Conservation (phyloP, 2,888 invertebrate genomes). For the Parascotia fuliginaria region DNA sequence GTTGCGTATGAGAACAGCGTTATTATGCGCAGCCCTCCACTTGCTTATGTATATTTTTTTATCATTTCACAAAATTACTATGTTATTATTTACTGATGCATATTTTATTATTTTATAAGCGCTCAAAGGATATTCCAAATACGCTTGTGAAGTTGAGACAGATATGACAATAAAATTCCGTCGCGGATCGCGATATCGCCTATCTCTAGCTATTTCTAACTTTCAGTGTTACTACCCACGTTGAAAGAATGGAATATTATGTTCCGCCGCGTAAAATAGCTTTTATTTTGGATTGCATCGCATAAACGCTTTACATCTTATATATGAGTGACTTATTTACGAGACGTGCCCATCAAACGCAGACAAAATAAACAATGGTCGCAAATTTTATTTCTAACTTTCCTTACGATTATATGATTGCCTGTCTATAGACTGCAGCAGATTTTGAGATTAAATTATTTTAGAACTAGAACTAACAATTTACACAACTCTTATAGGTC, state of each 20-base stretch:
- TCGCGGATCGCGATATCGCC: constrained; percentile 44
- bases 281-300: constrained; percentile 19
- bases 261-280: constrained; percentile 8
- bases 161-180: constrained; percentile 46
- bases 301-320: constrained; percentile 5
- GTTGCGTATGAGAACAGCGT: constrained; percentile 10
- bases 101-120: constrained; percentile 35
- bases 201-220: constrained; percentile 41
- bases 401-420: too few relatives aligned
- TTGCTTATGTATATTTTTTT: constrained; percentile 25
- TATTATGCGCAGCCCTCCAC: constrained; percentile 8
- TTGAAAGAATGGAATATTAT: constrained; percentile 44
- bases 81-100: constrained; percentile 26
- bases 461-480: too few relatives aligned
- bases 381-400: too few relatives aligned
- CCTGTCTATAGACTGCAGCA: too few relatives aligned
- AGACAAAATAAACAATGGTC: constrained; percentile 13
- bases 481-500: too few relatives aligned
- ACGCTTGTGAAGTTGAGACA: constrained; percentile 29
- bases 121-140: constrained; percentile 42
- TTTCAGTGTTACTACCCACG: constrained; percentile 41
- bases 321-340: constrained; percentile 9
- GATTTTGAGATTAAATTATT: too few relatives aligned
- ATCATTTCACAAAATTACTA: constrained; percentile 25
- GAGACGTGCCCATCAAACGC: constrained; percentile 29